Base-by-base conservation (phyloP, 2,888 invertebrate genomes). In the Baronia brevicornis region DNA sequence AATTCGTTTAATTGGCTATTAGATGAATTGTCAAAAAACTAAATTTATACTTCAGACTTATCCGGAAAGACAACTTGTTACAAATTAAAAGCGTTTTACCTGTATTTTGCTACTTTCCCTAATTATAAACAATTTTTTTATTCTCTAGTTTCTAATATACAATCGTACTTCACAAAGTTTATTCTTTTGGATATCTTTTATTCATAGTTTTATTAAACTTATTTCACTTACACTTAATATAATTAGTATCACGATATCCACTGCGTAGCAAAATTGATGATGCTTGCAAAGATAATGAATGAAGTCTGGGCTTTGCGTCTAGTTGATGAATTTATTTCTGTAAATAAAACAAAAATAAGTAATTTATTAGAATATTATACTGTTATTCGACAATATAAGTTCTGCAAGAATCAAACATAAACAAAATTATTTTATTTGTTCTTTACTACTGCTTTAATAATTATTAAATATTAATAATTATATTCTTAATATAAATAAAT, bases 261-360 rank as follows among this genome's bases (percentile, higher is more conserved):
- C 20, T 38, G 39, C 17, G 30, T 39, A 33, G 33, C 29, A 12
- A 42, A 42, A 34, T 33, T 37, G 20, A 51, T 37, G 26, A 41
- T 28, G 11, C 26, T 25, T 11, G 48, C 20, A 23, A 44, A 8
- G 14, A 44, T 28, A 43, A 39, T 23, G 26, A 28, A 26, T 33
- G 32, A 19, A 46, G 43, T 44, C 48, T 51, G 20, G 54, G 54
- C 43, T 33, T 41, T 52, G 36, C 47, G 54, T 49, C 51, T 46
- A 28, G 42, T 46, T 5, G 68, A 56, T 3, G 63, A 56, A 43
- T 62, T 75, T 15, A 61, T 68, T 49, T 75, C 79, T 79, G 78
- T 36, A 75, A 75, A 38, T 38, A 46, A 43, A 31, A 39, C n/a
- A 14, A 27, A 23, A 7, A 9, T 11, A 21, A 17, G 17, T n/a